phyloP scores from a whole-genome alignment of 2,797 vertebrate genomes.

The Hypotaenidia okinawae region DNA sequence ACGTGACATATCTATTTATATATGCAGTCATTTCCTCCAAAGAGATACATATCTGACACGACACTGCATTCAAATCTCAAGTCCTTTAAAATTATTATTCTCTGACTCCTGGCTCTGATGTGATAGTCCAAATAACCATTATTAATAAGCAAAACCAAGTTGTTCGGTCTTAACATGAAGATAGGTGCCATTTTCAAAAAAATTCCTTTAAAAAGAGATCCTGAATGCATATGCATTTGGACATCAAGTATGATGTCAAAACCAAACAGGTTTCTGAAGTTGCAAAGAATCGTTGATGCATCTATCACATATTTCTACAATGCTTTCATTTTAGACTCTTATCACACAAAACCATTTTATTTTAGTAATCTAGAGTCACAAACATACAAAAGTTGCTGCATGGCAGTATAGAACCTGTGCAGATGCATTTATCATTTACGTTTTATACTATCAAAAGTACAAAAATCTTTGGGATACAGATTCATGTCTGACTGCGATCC shows the following conservation, averaged over 20 bases:
- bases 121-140: background rate
- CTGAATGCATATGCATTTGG: background rate
- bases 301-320: background rate
- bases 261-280: background rate
- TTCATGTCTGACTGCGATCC: background rate
- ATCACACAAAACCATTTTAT: background rate
- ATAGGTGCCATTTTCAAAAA: background rate
- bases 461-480: background rate
- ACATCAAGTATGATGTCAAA: background rate
- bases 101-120: background rate
- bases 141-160: background rate
- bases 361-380: background rate
- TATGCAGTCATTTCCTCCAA: background rate
- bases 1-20: constrained; percentile 9
- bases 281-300: background rate
- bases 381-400: background rate
- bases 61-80: constrained; percentile 2
- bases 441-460: background rate
- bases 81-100: background rate
- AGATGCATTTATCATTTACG: background rate
- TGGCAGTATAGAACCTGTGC: background rate
- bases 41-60: background rate
- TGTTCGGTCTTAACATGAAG: background rate
- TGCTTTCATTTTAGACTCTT: background rate
- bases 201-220: background rate